Base-by-base conservation (phyloP, 2,113 vertebrate genomes). In the Scomber scombrus region DNA sequence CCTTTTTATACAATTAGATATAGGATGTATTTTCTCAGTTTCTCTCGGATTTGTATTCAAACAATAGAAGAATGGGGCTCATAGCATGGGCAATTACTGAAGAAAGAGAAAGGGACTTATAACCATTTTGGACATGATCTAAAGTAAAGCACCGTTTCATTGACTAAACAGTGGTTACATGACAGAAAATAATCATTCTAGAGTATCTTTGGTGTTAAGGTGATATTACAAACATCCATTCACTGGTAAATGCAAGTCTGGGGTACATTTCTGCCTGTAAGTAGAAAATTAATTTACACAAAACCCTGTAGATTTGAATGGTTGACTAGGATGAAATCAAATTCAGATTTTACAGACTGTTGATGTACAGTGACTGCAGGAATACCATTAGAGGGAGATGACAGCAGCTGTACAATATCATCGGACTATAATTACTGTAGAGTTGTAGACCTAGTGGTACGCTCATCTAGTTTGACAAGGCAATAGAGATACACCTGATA, bases 401-500 rank as follows among this genome's bases (percentile, higher is more conserved):
- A 80, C 54, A 73, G 61, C 61, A 23, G 61, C 47, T 54, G 79
- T 57, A 26, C 45, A 19, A 69, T 49, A 62, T 55, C 56, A 26
- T 21, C 55, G 15, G 18, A 26, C 19, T 40, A 7, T 72, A 54
- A 54, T 58, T 31, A 60, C 60, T 43, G 54, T 6, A 40, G 12
- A 64, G 60, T 60, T 62, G 57, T 68, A 56, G 56, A 54, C 55
- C 23, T 23, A 14, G 21, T 23, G 23, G 50, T 55, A 23, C 15
- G 18, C 21, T 65, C 31, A 45, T 19, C 67, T 61, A 51, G 71
- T 79, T 54, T 78, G 54, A 71, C 45, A 74, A 45, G 23, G 62
- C 21, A 51, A 46, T n/a, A 50, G 21, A 78, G 57, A 78, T 74
- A 49, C 64, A 51, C 61, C 19, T 52, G 13, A 31, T 76, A 56